A percentile compares a stretch with the other conserved stretches of the same genome.
These are phyloP conservation scores for Corythornis madagascariensis DNA, from an alignment of 2,113 vertebrate species.

Conservation along the genomic window DNA sequence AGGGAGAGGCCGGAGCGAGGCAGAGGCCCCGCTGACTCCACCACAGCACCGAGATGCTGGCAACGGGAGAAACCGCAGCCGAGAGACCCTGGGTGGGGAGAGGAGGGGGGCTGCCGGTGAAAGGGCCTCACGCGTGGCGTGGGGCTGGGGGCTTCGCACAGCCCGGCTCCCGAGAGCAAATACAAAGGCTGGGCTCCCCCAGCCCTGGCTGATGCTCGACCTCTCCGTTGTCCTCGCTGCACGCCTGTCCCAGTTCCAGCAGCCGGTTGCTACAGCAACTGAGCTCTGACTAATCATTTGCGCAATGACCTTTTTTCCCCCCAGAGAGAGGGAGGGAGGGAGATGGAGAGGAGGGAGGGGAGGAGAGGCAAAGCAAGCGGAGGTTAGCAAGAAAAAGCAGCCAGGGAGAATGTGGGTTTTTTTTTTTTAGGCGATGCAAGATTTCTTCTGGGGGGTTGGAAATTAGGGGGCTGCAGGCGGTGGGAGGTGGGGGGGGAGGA, in stretches of 20 bases:
- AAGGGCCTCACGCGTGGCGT: background rate
- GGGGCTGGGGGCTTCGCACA: conserved; percentile 45
- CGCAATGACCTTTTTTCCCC: conserved; percentile 95
- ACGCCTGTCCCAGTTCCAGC: conserved; percentile 88
- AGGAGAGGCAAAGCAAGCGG: conserved; percentile 63
- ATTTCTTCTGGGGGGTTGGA: background rate
- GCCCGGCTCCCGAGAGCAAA: conserved; percentile 57
- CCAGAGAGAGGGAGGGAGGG: conserved; percentile 81
- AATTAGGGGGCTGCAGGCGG: background rate
- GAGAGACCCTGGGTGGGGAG: background rate
- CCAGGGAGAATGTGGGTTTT: conserved; percentile 31
- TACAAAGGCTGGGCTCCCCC: conserved; percentile 82
- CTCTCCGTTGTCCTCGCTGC: conserved; percentile 90
- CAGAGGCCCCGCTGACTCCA: rapidly evolving
- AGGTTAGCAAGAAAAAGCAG: conserved; percentile 73
- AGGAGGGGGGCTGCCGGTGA: background rate
- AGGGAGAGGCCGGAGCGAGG: background rate
- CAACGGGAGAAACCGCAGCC: background rate
- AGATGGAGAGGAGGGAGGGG: conserved; percentile 60
- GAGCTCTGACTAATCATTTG: conserved; percentile 95
- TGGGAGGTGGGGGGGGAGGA: background rate
- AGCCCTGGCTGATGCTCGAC: conserved; percentile 84
- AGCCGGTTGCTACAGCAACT: conserved; percentile 90
- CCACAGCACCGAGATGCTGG: background rate
- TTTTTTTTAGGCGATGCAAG: conserved; percentile 1